Conservation (phyloP, 2,888 invertebrate genomes). For the Tethea ocularis region DNA sequence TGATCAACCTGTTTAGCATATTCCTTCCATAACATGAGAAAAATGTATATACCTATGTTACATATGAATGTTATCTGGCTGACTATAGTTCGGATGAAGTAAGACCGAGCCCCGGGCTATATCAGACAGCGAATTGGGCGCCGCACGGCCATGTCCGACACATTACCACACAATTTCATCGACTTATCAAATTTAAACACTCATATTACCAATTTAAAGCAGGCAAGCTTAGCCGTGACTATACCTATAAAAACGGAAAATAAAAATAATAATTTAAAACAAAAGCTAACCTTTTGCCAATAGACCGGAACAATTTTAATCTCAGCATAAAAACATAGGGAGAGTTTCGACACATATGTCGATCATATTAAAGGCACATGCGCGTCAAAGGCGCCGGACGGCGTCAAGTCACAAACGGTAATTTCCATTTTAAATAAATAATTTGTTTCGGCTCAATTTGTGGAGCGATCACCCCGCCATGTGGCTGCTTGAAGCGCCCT, state of each 20-base stretch:
- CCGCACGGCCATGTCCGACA: conserved; percentile 59
- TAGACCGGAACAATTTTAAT: conserved; percentile 54
- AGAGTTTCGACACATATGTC: conserved; percentile 56
- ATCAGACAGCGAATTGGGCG: conserved; percentile 47
- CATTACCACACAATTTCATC: conserved; percentile 75
- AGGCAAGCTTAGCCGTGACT: conserved; percentile 9
- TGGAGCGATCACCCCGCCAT: conserved; percentile 58
- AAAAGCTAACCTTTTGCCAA: conserved; percentile 40
- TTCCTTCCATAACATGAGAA: not conserved
- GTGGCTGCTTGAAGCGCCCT: conserved; percentile 67
- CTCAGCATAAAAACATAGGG: conserved; percentile 47
- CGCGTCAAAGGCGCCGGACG: conserved; percentile 49
- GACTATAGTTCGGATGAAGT: not conserved
- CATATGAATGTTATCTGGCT: not conserved
- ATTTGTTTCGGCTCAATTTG: conserved; percentile 78
- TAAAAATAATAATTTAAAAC: conserved; percentile 18
- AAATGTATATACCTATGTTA: not conserved
- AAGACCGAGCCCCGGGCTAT: conserved; percentile 38
- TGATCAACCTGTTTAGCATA: not conserved
- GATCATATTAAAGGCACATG: conserved; percentile 64
- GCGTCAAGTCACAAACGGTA: conserved; percentile 60
- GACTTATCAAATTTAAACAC: conserved; percentile 66
- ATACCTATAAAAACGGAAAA: conserved; percentile 13
- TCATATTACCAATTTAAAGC: conserved; percentile 25
- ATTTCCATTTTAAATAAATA: conserved; percentile 81